Percentiles rank a stretch among this genome's conserved stretches.
These are phyloP conservation scores for Okamejei kenojei DNA, from an alignment of 2,797 vertebrate species.

Conservation along the genomic window DNA sequence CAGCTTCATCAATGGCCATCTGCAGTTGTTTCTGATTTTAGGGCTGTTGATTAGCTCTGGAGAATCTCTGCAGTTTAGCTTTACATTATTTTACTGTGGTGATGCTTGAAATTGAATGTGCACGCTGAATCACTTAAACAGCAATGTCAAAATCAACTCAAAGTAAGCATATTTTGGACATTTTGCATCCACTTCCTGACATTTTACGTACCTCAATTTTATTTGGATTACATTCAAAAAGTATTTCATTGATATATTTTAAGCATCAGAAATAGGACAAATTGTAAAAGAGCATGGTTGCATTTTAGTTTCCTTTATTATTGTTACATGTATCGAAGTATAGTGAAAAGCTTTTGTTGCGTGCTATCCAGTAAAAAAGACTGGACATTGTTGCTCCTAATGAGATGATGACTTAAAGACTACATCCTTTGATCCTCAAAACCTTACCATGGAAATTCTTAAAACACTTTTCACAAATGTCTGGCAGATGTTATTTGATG, in stretches of 20 bases:
- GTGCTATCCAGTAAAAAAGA: too few relatives aligned
- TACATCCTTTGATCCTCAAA: not conserved
- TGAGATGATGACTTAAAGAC: not conserved
- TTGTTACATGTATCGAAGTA: too few relatives aligned
- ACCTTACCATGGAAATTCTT: not conserved
- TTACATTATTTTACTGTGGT: not conserved
- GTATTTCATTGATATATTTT: not conserved
- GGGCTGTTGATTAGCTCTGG: not conserved
- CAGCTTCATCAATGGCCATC: not conserved
- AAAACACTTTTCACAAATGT: not conserved
- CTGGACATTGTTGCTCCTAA: not conserved
- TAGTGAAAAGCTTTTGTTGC: too few relatives aligned
- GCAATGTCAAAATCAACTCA: not conserved
- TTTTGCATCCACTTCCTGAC: not conserved
- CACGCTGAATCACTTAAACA: not conserved
- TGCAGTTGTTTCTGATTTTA: not conserved
- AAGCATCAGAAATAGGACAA: not conserved
- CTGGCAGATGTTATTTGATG: not conserved
- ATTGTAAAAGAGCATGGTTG: not conserved
- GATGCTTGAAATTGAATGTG: not conserved
- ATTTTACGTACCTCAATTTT: not conserved
- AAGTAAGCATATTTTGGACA: not conserved
- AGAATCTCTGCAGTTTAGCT: not conserved
- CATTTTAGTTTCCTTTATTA: too few relatives aligned
- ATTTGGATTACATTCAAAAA: too few relatives aligned